Base-by-base conservation (phyloP, 1,140 invertebrate genomes). In the Drosophila busckii region DNA sequence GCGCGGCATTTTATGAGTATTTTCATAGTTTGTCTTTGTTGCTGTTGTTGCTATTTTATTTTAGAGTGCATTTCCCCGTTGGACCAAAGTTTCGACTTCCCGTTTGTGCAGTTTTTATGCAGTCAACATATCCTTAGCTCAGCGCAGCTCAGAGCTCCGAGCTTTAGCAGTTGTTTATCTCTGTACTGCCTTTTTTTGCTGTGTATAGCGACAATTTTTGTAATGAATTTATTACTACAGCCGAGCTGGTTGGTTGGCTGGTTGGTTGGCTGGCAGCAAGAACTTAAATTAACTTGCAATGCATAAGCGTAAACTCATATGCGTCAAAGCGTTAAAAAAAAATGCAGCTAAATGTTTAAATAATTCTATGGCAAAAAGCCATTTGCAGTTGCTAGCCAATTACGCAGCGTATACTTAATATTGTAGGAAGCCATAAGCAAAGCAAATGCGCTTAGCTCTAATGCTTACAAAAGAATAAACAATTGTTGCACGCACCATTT, bases 141-240 rank as follows among this genome's bases (percentile, higher is more conserved):
- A n/a, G n/a, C n/a, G n/a, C n/a, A n/a, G n/a, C n/a, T n/a, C n/a
- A n/a, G n/a, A 32, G 26, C 42, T 23, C 7, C 13, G 4, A 12
- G 29, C 53, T 58, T 54, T 70, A 67, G 63, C 67, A 52, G 67
- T 78, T 80, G 58, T 80, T 78, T 78, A 78, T 78, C 68, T 80
- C 73, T 78, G 71, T 80, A 68, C n/a, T n/a, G n/a, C n/a, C n/a
- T n/a, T n/a, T n/a, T n/a, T n/a, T n/a, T n/a, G n/a, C n/a, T n/a
- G n/a, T n/a, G n/a, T 68, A 56, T 48, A 78, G 73, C 71, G 71
- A 78, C 71, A 80, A 78, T 78, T 78, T n/a, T 78, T 60, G 67
- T 80, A 78, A 78, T 78, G 73, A 78, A 78, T 78, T 78, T 78
- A 78, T 78, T 78, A 71, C 71, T 63, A 25, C n/a, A n/a, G n/a